Conservation (phyloP, 2,113 vertebrate genomes). For the Excalfactoria chinensis region DNA sequence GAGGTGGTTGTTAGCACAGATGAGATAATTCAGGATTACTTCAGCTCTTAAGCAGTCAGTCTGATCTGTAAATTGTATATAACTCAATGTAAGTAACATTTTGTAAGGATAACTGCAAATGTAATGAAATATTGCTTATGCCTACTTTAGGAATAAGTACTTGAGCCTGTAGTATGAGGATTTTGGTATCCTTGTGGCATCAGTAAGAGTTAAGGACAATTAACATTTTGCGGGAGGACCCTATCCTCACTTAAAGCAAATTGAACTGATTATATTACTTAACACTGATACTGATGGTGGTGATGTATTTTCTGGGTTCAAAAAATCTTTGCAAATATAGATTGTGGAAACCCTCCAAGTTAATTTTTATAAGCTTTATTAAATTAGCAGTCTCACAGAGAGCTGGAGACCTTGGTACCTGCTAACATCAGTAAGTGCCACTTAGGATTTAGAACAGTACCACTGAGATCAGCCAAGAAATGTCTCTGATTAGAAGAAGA, state of each 20-base stretch:
- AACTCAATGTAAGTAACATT: not conserved
- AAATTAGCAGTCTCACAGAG: not conserved
- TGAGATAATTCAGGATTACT: not conserved
- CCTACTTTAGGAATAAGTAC: not conserved
- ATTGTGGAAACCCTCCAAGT: not conserved
- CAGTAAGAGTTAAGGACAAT: not conserved
- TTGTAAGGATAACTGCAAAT: slow-evolving; percentile 6
- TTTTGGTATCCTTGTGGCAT: not conserved
- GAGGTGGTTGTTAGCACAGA: not conserved
- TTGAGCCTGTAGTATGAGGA: not conserved
- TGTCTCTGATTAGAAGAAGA: not conserved
- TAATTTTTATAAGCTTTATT: not conserved
- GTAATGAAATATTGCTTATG: not conserved
- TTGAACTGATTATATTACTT: not conserved
- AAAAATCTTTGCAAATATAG: not conserved
- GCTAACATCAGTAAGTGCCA: not conserved
- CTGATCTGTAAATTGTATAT: not conserved
- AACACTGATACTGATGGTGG: not conserved
- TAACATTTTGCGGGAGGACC: not conserved
- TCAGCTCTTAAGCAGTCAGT: not conserved
- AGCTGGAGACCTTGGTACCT: not conserved
- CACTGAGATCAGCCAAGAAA: not conserved
- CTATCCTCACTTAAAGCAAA: not conserved
- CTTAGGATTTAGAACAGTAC: not conserved
- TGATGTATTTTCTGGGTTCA: not conserved